A percentile compares a stretch with the other conserved stretches of the same genome.
Evolutionary conservation across 1,140 invertebrate species (phyloP).

Genomic region (Ceratina australensis): DNA sequence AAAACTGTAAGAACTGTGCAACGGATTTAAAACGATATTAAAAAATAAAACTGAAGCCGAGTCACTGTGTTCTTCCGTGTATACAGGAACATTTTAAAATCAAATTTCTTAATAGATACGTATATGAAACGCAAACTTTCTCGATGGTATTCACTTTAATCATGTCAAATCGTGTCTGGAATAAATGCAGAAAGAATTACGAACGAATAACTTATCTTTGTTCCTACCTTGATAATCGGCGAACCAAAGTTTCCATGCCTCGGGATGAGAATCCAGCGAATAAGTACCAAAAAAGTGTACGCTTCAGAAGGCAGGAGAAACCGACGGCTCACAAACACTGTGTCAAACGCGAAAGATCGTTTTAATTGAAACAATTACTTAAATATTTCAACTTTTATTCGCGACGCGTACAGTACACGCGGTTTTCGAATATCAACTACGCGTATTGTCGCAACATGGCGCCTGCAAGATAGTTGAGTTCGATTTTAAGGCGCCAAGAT

Average conservation of each 20-base stretch:
- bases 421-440: not conserved
- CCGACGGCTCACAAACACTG: not conserved
- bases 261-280: no score
- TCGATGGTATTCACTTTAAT: no score
- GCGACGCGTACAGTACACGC: not conserved
- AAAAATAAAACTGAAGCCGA: no score
- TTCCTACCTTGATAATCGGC: constrained; percentile 5
- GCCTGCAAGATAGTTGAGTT: not conserved
- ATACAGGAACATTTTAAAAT: no score
- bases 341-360: not conserved
- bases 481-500: constrained; percentile 12
- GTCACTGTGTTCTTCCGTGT: no score
- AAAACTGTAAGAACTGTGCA: no score
- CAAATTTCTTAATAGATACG: no score
- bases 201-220: not conserved
- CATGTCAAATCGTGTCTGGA: no score
- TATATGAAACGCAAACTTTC: no score
- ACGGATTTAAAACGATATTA: no score
- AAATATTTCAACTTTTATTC: not conserved
- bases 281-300: not conserved
- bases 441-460: not conserved
- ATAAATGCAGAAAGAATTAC: no score
- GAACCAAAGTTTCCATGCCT: not conserved
- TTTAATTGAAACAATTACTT: not conserved
- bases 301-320: not conserved